A percentile compares a stretch with the other conserved stretches of the same genome.
phyloP scores from a whole-genome alignment of 2,797 vertebrate species.

The Avahi laniger region DNA sequence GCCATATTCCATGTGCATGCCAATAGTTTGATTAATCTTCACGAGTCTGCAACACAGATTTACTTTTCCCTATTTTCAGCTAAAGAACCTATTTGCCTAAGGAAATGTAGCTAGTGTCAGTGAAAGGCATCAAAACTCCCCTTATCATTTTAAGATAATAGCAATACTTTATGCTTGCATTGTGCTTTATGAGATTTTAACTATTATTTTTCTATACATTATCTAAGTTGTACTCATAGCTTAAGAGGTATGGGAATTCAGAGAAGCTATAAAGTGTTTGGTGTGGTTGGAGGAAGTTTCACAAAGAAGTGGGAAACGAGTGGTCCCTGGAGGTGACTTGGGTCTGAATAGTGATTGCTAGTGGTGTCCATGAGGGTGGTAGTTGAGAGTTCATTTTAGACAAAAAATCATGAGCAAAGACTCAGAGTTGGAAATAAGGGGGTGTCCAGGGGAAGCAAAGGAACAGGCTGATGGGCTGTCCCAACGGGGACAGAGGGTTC shows the following conservation, averaged over 20 bases:
- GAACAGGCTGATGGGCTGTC: fast-evolving
- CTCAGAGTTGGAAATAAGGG: neutral
- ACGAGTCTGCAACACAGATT: neutral
- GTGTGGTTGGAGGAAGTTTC: neutral
- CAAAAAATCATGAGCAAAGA: neutral
- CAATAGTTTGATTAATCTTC: neutral
- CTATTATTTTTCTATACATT: neutral
- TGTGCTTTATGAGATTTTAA: neutral
- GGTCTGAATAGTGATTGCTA: neutral
- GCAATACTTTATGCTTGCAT: neutral
- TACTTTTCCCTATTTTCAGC: neutral
- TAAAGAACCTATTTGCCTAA: neutral
- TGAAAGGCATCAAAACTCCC: neutral
- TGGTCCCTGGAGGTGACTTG: neutral
- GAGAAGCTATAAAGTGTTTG: neutral
- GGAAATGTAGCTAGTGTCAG: neutral
- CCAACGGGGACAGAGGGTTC: no score
- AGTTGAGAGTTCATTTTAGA: neutral
- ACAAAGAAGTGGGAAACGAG: neutral
- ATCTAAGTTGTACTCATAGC: neutral
- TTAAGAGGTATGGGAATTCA: neutral
- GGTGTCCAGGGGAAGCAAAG: neutral
- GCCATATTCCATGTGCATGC: neutral
- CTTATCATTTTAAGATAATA: neutral
- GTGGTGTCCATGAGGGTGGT: neutral